Evolutionary conservation across 2,797 vertebrate species (phyloP).

Genomic region (Margarornis squamiger): DNA sequence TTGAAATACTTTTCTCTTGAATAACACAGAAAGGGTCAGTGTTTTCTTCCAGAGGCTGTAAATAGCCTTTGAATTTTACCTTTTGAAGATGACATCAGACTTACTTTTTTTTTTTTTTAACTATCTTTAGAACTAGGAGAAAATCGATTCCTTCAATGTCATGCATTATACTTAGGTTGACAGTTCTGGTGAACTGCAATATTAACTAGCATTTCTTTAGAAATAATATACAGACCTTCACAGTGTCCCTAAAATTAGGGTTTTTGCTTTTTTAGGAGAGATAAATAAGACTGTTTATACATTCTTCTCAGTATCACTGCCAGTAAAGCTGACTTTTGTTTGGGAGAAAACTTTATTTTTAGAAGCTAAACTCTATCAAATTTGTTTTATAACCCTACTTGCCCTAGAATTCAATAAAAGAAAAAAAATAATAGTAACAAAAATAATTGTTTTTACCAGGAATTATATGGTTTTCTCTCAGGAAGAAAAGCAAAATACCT

Average conservation of each 20-base stretch:
- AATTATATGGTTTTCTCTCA: neutral
- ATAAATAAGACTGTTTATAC: neutral
- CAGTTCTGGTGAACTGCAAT: neutral
- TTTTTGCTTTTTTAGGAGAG: neutral
- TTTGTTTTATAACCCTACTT: neutral
- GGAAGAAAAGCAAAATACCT: neutral
- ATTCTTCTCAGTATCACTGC: neutral
- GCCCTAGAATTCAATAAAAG: neutral
- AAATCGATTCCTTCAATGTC: neutral
- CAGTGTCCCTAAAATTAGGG: neutral
- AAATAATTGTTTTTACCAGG: neutral
- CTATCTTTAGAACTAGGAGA: neutral
- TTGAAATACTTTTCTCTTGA: neutral
- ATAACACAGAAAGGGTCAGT: neutral
- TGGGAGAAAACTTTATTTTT: neutral
- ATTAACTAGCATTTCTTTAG: neutral
- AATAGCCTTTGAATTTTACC: neutral
- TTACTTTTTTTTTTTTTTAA: neutral
- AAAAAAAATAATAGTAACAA: neutral
- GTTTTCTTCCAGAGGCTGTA: neutral
- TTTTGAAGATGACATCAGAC: neutral
- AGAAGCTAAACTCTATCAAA: neutral
- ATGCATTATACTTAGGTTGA: neutral
- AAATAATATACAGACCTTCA: neutral
- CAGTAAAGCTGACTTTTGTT: neutral